Evolutionary conservation across 2,888 invertebrate genomes (phyloP).

Genomic region (Chloroclysta siterata): DNA sequence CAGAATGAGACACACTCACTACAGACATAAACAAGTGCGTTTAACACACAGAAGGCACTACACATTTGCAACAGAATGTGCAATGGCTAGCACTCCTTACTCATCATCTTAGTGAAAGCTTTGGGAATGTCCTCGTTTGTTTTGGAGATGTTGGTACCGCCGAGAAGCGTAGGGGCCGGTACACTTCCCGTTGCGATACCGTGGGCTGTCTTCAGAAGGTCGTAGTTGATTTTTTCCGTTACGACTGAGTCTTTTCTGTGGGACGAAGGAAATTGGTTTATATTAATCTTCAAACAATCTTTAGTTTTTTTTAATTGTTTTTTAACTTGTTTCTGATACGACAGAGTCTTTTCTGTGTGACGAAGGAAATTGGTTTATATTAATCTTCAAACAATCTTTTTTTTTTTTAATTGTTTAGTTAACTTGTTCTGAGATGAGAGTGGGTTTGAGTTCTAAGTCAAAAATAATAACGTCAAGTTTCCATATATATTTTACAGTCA

Average conservation of each 20-base stretch:
- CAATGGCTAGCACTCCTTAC: slow-evolving; percentile 75
- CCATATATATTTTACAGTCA: too few species aligned
- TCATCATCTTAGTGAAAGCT: slow-evolving; percentile 87
- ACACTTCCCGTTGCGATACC: slow-evolving; percentile 89
- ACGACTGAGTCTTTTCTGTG: slow-evolving; percentile 94
- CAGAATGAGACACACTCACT: slow-evolving; percentile 13
- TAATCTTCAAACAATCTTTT: too few species aligned
- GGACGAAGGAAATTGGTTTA: slow-evolving; percentile 33
- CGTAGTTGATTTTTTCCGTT: slow-evolving; percentile 95
- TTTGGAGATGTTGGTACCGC: slow-evolving; percentile 88
- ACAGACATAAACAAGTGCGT: slow-evolving; percentile 33
- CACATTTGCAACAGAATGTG: slow-evolving; percentile 25
- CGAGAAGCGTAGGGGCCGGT: slow-evolving; percentile 91
- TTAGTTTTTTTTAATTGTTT: too few species aligned
- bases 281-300: too few species aligned
- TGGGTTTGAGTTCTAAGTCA: too few species aligned
- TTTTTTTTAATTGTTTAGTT: too few species aligned
- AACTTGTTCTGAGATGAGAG: too few species aligned
- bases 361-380: slow-evolving; percentile 21
- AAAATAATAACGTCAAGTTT: too few species aligned
- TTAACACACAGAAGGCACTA: slow-evolving; percentile 45
- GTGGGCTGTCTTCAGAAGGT: slow-evolving; percentile 91
- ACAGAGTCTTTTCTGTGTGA: slow-evolving; percentile 92
- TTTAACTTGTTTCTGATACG: slow-evolving; percentile 87
- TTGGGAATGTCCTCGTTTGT: slow-evolving; percentile 94